Conservation (phyloP, 2,113 vertebrate species). For the Acinonyx jubatus region DNA sequence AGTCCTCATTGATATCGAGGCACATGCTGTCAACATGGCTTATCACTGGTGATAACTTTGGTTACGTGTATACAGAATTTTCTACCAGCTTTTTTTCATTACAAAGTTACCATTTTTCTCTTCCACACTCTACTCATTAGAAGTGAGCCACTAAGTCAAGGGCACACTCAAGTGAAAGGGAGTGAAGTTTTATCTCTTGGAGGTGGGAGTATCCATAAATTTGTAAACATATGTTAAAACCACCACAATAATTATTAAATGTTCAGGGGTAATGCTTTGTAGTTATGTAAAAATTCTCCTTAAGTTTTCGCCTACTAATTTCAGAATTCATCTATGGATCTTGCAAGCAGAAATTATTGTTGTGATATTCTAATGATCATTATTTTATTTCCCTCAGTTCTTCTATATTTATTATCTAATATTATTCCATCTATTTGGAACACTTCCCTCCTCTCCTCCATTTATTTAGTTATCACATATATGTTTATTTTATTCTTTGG, state of each 20-base stretch:
- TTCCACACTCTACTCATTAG: not conserved
- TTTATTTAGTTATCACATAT: not conserved
- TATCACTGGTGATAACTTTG: not conserved
- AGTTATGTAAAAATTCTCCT: not conserved
- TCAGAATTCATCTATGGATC: not conserved
- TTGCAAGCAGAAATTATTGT: not conserved
- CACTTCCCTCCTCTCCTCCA: not conserved
- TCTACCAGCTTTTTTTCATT: not conserved
- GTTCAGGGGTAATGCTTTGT: not conserved
- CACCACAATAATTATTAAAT: not conserved
- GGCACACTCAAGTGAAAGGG: not conserved
- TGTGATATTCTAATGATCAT: not conserved
- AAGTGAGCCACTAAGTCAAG: not conserved
- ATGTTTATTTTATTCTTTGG: not conserved
- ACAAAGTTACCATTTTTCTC: not conserved
- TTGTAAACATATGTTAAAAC: not conserved
- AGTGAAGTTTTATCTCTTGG: not conserved
- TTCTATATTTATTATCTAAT: not conserved
- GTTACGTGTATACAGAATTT: not conserved
- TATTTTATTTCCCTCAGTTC: not conserved
- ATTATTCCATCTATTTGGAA: not conserved
- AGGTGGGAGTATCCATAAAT: not conserved
- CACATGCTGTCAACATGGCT: not conserved
- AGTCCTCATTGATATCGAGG: not conserved
- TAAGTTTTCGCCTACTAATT: not conserved